phyloP scores from a whole-genome alignment of 1,140 invertebrate genomes.

The Colletes gigas region DNA sequence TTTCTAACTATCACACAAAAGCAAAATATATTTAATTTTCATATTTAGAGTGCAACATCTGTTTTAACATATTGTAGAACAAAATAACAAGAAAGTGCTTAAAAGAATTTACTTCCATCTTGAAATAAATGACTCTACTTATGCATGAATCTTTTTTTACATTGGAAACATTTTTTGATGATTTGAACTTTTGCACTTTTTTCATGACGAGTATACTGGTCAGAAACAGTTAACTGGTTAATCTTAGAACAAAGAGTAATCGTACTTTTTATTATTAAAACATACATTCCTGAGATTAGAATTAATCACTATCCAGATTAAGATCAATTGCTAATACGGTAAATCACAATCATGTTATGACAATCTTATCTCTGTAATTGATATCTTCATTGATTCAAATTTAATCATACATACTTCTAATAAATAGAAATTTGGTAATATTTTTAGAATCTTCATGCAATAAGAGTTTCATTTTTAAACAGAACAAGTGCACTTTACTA shows the following conservation, averaged over 20 bases:
- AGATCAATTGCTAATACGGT: conserved; percentile 3
- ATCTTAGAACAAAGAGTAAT: conserved; percentile 20
- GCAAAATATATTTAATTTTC: too few species aligned
- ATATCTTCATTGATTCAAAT: conserved; percentile 18
- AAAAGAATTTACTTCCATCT: too few species aligned
- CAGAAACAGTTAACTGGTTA: too few species aligned
- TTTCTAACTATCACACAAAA: too few species aligned
- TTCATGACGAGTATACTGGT: too few species aligned
- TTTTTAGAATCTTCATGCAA: neutral
- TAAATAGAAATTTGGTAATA: conserved; percentile 30
- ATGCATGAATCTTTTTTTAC: too few species aligned
- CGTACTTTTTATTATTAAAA: conserved; percentile 19
- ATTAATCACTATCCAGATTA: conserved; percentile 31
- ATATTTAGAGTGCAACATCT: too few species aligned
- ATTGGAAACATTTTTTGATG: too few species aligned
- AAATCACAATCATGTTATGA: neutral
- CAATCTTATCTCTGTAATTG: neutral
- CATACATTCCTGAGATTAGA: conserved; percentile 11
- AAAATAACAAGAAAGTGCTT: too few species aligned
- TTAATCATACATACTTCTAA: conserved; percentile 15
- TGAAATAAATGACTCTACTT: too few species aligned
- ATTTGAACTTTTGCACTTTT: too few species aligned
- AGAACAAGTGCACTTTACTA: neutral
- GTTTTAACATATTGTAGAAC: too few species aligned
- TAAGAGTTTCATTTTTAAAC: neutral